Evolutionary conservation across 2,888 invertebrate species (phyloP).

Genomic region (Trichopria drosophilae): DNA sequence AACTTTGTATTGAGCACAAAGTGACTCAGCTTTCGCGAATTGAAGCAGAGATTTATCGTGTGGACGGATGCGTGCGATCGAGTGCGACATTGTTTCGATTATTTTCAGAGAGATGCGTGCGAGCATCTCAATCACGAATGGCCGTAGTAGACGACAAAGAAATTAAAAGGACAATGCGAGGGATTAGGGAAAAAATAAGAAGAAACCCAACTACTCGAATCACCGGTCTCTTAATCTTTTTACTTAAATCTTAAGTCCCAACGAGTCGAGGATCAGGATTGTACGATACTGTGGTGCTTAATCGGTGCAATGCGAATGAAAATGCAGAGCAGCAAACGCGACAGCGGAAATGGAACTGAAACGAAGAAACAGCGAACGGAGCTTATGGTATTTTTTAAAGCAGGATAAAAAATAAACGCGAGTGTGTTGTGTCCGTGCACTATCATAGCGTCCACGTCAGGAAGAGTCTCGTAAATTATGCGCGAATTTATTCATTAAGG

Average conservation of each 20-base stretch:
- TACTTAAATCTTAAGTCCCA: too few relatives aligned
- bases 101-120: too few relatives aligned
- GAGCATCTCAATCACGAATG: too few relatives aligned
- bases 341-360: conserved; percentile 1
- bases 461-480: too few relatives aligned
- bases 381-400: conserved; percentile 37
- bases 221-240: too few relatives aligned
- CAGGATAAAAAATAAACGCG: conserved; percentile 15
- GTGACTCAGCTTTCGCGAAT: neutral
- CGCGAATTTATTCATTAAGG: conserved; percentile 23
- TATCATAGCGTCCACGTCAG: conserved; percentile 33
- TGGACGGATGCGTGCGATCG: neutral
- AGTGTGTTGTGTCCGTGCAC: conserved; percentile 25
- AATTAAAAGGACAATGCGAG: too few relatives aligned
- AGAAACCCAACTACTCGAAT: too few relatives aligned
- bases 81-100: neutral
- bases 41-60: neutral
- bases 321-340: conserved; percentile 14
- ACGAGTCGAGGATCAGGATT: conserved; percentile 32
- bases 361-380: conserved; percentile 14
- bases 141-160: too few relatives aligned
- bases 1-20: neutral
- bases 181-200: too few relatives aligned
- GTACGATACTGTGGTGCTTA: conserved; percentile 50
- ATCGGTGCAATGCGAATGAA: conserved; percentile 30